phyloP scores from a whole-genome alignment of 2,113 vertebrate species.

The Paralichthys olivaceus region DNA sequence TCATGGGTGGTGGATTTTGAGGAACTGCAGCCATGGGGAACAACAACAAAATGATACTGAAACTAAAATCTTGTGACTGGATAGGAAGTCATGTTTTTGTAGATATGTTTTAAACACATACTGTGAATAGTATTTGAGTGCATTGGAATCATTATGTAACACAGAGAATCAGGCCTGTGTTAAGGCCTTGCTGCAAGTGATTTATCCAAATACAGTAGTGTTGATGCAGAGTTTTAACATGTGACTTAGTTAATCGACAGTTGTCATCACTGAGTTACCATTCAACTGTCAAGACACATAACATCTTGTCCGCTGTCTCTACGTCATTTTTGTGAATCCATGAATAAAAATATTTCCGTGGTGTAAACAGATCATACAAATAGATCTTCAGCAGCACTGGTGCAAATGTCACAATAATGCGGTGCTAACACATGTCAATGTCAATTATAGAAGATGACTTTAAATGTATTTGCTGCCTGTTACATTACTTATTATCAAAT shows the following conservation, averaged over 20 bases:
- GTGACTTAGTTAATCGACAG: background rate
- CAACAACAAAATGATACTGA: background rate
- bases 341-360: constrained; percentile 22
- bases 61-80: background rate
- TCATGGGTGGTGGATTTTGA: background rate
- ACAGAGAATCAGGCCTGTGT: constrained; percentile 1
- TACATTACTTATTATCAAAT: background rate
- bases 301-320: background rate
- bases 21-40: background rate
- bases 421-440: too few species aligned
- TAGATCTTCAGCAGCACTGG: background rate
- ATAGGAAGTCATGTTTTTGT: background rate
- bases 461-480: background rate
- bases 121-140: too few species aligned
- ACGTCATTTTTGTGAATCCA: constrained; percentile 6
- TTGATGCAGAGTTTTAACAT: background rate
- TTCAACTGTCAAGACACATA: constrained; percentile 1
- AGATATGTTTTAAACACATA: background rate
- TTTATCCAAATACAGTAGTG: constrained; percentile 3
- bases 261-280: constrained; percentile 32
- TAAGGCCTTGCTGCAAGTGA: background rate
- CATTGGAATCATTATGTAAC: background rate
- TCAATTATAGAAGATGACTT: background rate
- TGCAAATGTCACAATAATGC: too few species aligned
- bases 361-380: background rate